Conservation (phyloP, 2,797 vertebrate species). For the Micrastur ruficollis region DNA sequence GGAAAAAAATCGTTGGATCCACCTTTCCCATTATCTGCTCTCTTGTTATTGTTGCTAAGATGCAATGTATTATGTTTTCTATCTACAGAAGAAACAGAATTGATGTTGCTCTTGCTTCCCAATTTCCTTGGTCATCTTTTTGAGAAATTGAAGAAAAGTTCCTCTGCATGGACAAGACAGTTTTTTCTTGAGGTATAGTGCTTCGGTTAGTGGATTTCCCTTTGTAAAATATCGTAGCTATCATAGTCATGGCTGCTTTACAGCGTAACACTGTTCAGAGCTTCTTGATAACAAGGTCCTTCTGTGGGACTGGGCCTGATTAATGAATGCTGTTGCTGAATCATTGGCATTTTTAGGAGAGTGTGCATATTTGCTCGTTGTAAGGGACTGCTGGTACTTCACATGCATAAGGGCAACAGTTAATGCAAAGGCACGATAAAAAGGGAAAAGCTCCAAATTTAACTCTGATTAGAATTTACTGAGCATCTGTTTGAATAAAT, state of each 20-base stretch:
- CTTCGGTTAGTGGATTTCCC: background rate
- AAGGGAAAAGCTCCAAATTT: background rate
- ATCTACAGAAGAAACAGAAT: background rate
- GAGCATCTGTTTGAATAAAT: background rate
- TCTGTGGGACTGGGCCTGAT: background rate
- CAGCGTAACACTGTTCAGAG: background rate
- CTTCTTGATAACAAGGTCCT: background rate
- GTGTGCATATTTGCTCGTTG: background rate
- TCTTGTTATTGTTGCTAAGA: background rate
- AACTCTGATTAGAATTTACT: background rate
- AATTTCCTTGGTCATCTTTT: background rate
- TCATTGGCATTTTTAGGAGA: background rate
- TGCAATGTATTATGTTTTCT: background rate
- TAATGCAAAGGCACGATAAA: background rate
- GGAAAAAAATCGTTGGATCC: background rate
- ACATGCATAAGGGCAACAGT: background rate
- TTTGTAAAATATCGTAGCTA: background rate
- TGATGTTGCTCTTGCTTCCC: background rate
- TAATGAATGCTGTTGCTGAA: background rate
- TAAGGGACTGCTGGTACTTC: background rate
- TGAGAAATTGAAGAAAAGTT: background rate
- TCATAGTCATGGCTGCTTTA: background rate
- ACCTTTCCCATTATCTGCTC: background rate
- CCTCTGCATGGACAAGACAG: background rate
- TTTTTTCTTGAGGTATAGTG: background rate